Percentiles rank a stretch among this genome's conserved stretches.
phyloP scores from a whole-genome alignment of 2,797 vertebrate genomes.

The Borostomias antarcticus region DNA sequence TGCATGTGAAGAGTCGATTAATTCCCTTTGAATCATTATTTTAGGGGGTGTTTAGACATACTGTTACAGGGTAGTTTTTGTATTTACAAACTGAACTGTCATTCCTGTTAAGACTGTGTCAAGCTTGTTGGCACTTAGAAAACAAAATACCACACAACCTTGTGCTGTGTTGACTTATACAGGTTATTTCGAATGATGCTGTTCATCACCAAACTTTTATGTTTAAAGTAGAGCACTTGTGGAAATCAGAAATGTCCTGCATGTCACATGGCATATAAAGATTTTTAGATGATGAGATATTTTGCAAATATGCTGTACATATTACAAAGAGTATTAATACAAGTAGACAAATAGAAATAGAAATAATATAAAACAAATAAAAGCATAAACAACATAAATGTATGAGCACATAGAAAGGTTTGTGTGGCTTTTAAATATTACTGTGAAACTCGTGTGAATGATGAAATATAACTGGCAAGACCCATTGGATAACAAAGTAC shows the following conservation, averaged over 20 bases:
- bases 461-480: not conserved
- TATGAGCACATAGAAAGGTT: not conserved
- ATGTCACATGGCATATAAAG: not conserved
- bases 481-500: not conserved
- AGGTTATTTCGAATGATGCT: constrained; percentile 12
- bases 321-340: not conserved
- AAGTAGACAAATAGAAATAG: not conserved
- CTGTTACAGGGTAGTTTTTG: constrained; percentile 47
- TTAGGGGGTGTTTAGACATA: constrained; percentile 15
- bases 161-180: constrained; percentile 40
- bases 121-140: constrained; percentile 60
- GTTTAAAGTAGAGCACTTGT: not conserved
- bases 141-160: constrained; percentile 37
- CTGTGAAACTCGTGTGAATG: not conserved
- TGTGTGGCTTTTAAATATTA: not conserved
- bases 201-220: too few species aligned
- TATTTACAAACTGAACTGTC: constrained; percentile 46
- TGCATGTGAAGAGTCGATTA: not conserved
- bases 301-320: not conserved
- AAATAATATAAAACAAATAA: not conserved
- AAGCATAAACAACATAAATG: not conserved
- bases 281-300: not conserved
- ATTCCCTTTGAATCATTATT: not conserved
- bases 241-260: not conserved
- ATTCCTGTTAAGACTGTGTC: constrained; percentile 58